Evolutionary conservation across 2,888 invertebrate species (phyloP), one percentile per base, ranked within the genome.

Genomic region (Acleris sparsana): DNA sequence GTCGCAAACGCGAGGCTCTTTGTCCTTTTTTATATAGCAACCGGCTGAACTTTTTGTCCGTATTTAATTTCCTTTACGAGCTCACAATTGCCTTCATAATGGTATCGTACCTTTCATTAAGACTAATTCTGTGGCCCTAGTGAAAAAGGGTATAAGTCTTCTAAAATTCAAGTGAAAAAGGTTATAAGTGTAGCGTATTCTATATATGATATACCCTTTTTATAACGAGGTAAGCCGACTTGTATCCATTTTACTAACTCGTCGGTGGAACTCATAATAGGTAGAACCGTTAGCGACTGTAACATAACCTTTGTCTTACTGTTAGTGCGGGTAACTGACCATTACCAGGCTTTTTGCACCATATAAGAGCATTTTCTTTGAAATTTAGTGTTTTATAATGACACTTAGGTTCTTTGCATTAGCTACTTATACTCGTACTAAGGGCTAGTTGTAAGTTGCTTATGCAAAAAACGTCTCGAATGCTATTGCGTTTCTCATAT

Each of bases 81-180:
- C 84, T 86, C 86, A 83, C 86, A 87, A 88, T 89, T 88, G 83
- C 88, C 88, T 85, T 85, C 86, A 86, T 89, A 88, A 89, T 85
- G 83, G 86, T 87, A 88, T 88, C 86, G 86, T 85, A 84, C 88
- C 87, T 89, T 88, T 88, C 85, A 89, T 89, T 89, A 89, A 85
- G 84, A 83, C 84, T 33, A 33, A 33, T 33, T 33, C 33, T 33
- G 33, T 33, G 9, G 33, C 33, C 1, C 33, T 9, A 9, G 9
- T 33, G 33, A 33, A 33, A 33, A 33, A 33, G 33, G 33, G 33
- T 33, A 33, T 9, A 33, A 33, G 33, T 33, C 3, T 33, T 33
- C 33, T 9, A 9, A 9, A 9, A 9, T 33, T 33, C 33, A 33
- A 33, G 33, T 33, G 33, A 33, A 33, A 33, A 33, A 33, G 9